Evolutionary conservation across 35 echinoderm and acorn worm species (phyloP).

Genomic region (Lytechinus variegatus): DNA sequence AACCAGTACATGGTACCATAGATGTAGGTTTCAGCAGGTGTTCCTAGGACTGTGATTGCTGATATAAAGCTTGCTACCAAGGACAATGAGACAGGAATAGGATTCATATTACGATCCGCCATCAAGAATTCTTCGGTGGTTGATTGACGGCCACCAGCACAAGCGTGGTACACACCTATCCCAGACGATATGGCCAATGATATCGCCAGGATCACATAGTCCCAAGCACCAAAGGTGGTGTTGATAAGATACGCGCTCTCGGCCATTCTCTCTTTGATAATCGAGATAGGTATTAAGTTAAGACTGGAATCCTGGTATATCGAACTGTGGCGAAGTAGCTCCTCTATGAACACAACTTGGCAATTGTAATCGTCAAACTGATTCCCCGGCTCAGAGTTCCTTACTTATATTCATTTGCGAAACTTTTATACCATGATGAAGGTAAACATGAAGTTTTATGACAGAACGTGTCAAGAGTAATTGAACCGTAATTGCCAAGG

Average conservation of each 20-base stretch:
- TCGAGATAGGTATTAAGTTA: too few species aligned
- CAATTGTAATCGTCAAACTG: not conserved
- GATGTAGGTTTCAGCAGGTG: conserved; percentile 83
- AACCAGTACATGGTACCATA: conserved; percentile 85
- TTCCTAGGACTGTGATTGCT: conserved; percentile 79
- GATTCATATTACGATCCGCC: conserved; percentile 82
- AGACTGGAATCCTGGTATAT: not conserved
- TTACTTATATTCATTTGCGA: not conserved
- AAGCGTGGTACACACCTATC: conserved; percentile 85
- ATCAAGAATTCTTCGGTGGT: conserved; percentile 79
- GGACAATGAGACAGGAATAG: conserved; percentile 68
- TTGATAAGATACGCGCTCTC: not conserved
- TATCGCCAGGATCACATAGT: conserved; percentile 54
- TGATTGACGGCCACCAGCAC: conserved; percentile 70
- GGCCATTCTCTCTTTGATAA: not conserved
- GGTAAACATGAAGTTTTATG: not conserved
- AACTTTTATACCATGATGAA: not conserved
- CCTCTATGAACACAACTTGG: not conserved
- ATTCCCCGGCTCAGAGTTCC: not conserved
- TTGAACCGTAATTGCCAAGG: not conserved
- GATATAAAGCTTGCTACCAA: conserved; percentile 88
- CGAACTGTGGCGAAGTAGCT: not conserved
- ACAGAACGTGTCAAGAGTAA: not conserved
- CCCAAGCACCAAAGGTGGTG: conserved; percentile 52
- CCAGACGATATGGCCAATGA: conserved; percentile 57